These are phyloP conservation scores for Sparus aurata DNA, from an alignment of 2,797 vertebrate species.

Conservation along the genomic window DNA sequence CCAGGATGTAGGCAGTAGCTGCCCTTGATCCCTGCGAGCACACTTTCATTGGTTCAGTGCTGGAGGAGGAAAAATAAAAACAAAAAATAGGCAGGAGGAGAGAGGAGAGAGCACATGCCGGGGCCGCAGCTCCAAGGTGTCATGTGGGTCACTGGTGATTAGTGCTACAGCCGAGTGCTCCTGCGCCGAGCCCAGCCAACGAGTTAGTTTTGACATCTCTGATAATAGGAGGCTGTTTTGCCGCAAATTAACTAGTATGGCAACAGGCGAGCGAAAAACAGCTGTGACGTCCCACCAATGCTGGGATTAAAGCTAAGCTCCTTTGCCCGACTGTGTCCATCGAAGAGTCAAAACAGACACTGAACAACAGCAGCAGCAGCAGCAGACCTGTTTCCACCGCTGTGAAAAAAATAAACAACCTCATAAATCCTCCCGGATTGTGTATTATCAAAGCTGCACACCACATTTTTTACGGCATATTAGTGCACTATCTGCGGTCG, in stretches of 20 bases:
- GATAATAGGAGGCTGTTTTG: constrained; percentile 64
- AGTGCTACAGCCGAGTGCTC: constrained; percentile 47
- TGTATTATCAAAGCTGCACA: constrained; percentile 67
- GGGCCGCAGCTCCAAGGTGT: constrained; percentile 64
- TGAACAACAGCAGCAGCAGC: constrained; percentile 45
- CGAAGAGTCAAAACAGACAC: constrained; percentile 74
- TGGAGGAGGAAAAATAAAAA: constrained; percentile 70
- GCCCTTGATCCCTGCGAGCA: constrained; percentile 72
- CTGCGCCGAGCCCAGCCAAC: constrained; percentile 47
- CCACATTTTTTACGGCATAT: constrained; percentile 70
- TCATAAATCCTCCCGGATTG: constrained; percentile 67
- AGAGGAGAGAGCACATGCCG: constrained; percentile 50
- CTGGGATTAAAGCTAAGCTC: constrained; percentile 82
- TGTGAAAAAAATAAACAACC: constrained; percentile 57
- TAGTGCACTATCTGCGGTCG: constrained; percentile 70
- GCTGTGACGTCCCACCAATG: constrained; percentile 74
- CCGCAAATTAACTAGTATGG: constrained; percentile 69
- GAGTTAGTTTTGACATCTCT: constrained; percentile 54
- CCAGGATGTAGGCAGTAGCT: constrained; percentile 66
- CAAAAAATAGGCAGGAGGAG: constrained; percentile 49
- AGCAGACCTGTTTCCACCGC: constrained; percentile 50
- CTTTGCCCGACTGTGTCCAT: constrained; percentile 75
- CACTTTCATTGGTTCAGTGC: constrained; percentile 58
- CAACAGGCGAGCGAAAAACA: constrained; percentile 75
- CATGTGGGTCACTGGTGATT: constrained; percentile 69